Conservation (phyloP, 2,888 invertebrate genomes). For the Suillia variegata region DNA sequence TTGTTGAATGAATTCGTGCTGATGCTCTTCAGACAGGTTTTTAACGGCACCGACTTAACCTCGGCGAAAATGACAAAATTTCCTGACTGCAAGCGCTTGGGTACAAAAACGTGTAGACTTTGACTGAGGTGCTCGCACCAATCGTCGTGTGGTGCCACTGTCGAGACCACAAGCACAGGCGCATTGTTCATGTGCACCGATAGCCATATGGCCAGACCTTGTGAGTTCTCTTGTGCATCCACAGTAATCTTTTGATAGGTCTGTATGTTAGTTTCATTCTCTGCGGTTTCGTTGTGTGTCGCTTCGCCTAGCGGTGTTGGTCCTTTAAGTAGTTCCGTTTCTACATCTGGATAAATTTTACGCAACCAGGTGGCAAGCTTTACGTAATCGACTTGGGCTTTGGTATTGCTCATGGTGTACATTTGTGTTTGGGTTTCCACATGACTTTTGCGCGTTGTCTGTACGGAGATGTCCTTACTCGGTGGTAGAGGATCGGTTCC, state of each 20-base stretch:
- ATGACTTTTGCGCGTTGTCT: slow-evolving; percentile 40
- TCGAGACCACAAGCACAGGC: slow-evolving; percentile 51
- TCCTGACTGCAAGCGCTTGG: slow-evolving; percentile 45
- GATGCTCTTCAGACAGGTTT: slow-evolving; percentile 51
- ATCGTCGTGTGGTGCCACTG: slow-evolving; percentile 51
- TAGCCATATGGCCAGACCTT: slow-evolving; percentile 55
- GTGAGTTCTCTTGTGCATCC: slow-evolving; percentile 36
- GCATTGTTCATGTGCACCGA: slow-evolving; percentile 57
- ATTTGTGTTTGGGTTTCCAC: slow-evolving; percentile 60
- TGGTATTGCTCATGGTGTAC: neutral
- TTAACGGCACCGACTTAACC: slow-evolving; percentile 45
- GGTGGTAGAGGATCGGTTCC: slow-evolving; percentile 47
- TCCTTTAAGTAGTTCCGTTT: slow-evolving; percentile 61
- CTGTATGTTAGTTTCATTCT: slow-evolving; percentile 40
- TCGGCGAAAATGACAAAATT: slow-evolving; percentile 49
- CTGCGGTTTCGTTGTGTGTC: neutral
- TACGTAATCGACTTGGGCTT: slow-evolving; percentile 54
- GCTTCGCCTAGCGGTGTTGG: slow-evolving; percentile 43
- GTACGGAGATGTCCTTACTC: slow-evolving; percentile 34
- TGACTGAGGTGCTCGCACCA: slow-evolving; percentile 60
- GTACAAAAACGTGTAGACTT: slow-evolving; percentile 47
- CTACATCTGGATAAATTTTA: slow-evolving; percentile 61
- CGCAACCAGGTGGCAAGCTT: slow-evolving; percentile 63
- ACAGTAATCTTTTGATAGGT: slow-evolving; percentile 52
- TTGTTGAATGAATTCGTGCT: slow-evolving; percentile 55